phyloP scores from a whole-genome alignment of 2,888 invertebrate species.

The Cheiracanthium punctorium region DNA sequence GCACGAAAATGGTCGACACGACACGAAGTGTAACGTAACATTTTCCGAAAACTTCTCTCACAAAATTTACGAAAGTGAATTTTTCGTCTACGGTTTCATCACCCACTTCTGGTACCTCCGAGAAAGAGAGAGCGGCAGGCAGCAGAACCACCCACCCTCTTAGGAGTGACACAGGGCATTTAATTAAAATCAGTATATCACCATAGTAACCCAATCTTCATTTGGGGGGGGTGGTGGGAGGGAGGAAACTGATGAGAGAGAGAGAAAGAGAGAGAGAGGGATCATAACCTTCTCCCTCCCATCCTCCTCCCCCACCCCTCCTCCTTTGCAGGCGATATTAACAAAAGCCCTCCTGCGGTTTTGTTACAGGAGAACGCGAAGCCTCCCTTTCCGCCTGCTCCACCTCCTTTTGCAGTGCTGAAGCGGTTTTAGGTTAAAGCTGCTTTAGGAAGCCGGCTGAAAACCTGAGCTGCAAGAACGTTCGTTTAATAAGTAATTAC shows the following conservation, averaged over 20 bases:
- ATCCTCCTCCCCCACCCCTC: conserved; percentile 38
- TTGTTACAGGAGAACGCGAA: conserved; percentile 28
- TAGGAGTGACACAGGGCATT: conserved; percentile 41
- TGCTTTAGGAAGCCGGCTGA: background rate
- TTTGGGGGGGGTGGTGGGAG: conserved; percentile 38
- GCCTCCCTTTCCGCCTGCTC: background rate
- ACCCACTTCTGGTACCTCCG: background rate
- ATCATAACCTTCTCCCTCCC: background rate
- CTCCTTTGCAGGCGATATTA: conserved; percentile 33
- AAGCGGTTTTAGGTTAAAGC: conserved; percentile 11
- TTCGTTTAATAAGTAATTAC: conserved; percentile 17
- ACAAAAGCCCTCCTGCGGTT: conserved; percentile 29
- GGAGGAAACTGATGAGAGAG: conserved; percentile 21
- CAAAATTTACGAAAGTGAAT: background rate
- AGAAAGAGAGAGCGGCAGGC: background rate
- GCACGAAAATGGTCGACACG: background rate
- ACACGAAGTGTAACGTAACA: background rate
- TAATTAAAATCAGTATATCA: conserved; percentile 68
- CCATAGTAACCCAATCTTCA: conserved; percentile 67
- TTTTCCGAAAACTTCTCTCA: background rate
- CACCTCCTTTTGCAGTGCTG: too few species aligned
- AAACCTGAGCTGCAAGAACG: conserved; percentile 9
- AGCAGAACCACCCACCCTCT: background rate
- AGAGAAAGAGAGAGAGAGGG: conserved; percentile 9
- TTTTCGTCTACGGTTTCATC: background rate